phyloP scores from a whole-genome alignment of 2,113 vertebrate species.

The Hippopotamus amphibius region DNA sequence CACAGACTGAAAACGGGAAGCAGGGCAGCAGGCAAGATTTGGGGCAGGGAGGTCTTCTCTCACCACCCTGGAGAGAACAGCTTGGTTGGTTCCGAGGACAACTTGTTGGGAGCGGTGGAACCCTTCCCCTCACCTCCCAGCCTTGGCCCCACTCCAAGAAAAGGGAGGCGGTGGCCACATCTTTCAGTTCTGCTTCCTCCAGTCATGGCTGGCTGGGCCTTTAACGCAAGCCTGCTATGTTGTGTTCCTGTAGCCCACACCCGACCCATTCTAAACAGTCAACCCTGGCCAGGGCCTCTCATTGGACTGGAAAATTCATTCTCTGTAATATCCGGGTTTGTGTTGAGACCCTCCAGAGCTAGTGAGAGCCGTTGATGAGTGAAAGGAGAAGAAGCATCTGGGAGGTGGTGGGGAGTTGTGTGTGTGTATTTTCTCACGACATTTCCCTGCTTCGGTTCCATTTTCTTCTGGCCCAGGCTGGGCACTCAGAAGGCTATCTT shows the following conservation, averaged over 20 bases:
- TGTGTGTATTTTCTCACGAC: background rate
- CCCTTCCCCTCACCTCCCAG: background rate
- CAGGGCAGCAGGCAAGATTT: background rate
- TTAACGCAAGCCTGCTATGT: background rate
- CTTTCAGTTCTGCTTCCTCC: slow-evolving; percentile 67
- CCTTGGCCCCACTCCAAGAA: background rate
- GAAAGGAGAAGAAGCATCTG: background rate
- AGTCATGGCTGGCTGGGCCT: slow-evolving; percentile 10
- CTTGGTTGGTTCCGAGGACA: background rate
- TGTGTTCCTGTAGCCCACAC: background rate
- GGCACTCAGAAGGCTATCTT: background rate
- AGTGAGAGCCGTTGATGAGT: background rate
- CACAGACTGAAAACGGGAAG: background rate
- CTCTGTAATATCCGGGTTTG: background rate
- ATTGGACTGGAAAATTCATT: background rate
- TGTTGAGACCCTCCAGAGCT: background rate
- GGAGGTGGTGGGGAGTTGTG: background rate
- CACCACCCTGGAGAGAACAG: background rate
- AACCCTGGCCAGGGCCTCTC: background rate
- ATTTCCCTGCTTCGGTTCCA: background rate
- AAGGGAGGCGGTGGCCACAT: background rate
- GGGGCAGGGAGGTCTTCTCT: background rate
- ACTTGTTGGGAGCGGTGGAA: background rate
- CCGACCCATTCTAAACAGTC: background rate
- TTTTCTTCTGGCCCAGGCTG: background rate